Evolutionary conservation across 2,113 vertebrate species (phyloP), one percentile per base, ranked within the genome.

Genomic region (Sarotherodon lohbergeri): DNA sequence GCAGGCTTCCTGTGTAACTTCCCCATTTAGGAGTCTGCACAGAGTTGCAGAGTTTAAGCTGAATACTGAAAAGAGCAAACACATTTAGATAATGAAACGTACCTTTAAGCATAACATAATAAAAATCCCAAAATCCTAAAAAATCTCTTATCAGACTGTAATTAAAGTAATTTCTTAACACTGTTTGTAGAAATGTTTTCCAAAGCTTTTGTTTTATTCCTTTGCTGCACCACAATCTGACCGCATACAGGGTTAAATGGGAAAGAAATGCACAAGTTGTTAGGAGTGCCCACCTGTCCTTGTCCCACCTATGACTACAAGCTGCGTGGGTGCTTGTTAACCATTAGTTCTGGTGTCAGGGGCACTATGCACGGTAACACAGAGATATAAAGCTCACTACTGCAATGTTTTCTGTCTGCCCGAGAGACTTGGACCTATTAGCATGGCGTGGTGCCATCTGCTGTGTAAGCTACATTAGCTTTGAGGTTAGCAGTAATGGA

Each of bases 401-500:
- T 86, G 89, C 82, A 61, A 48, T 81, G 85, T 90, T 90, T 90
- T 73, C 84, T 83, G 82, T 61, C 86, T 87, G 86, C 89, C 71
- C 66, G 27, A 59, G 83, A 90, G 89, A 90, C 82, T 90, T 36
- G 81, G 87, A 86, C 80, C 90, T 89, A 90, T 93, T 94, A 91
- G 86, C 86, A 83, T 91, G 88, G 92, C 88, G 78, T 56, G 41
- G 52, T 78, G 90, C 91, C 90, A 92, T 91, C 91, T 95, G 92
- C 91, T 91, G 90, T 56, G 81, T 91, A 88, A 93, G 90, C 82
- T 90, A 92, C 89, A 91, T 93, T 93, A 91, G 84, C 86, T 87
- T 12, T 50, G 83, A 92, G 93, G 92, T 92, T 90, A 92, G 92
- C 78, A 82, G 88, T 88, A 92, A 92, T 88, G 86, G 82, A 41